Evolutionary conservation across 1,140 invertebrate genomes (phyloP), one percentile per base, ranked within the genome.

Genomic region (Dreissena rostriformis): DNA sequence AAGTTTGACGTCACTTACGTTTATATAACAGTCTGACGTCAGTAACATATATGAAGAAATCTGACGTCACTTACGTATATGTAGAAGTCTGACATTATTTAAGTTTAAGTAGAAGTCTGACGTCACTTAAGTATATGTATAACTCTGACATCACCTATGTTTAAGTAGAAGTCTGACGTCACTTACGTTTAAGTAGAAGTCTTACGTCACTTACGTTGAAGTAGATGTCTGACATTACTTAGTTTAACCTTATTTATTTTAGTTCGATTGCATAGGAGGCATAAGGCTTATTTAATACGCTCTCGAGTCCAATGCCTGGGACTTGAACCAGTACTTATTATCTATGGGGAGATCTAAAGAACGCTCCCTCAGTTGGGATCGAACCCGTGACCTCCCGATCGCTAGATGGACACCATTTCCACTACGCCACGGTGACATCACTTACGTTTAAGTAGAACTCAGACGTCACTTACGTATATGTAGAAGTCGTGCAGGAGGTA

Each of bases 391-490:
- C n/a, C n/a, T n/a, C n/a, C n/a, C n/a, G n/a, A n/a, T n/a, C n/a
- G n/a, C n/a, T n/a, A n/a, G n/a, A n/a, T n/a, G n/a, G n/a, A n/a
- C n/a, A n/a, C n/a, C n/a, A n/a, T n/a, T n/a, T n/a, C n/a, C n/a
- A n/a, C n/a, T n/a, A 39, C 39, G 39, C 8, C 39, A 39, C 39
- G 2, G 4, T 39, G 39, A 39, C 39, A 8, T 11, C 26, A 79
- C 76, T 79, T 79, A 79, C 76, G 26, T 68, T 55, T 15, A 79
- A 68, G 70, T 67, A 67, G 11, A 79, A 51, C 4, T 39, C 4
- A 5, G 39, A 39, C 39, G 2, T 39, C 39, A 39, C 39, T 39
- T 39, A 39, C 39, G 26, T 39, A 74, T 57, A 26, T n/a, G 28
- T 10, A 17, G 39, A 57, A 2, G 22, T 79, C 66, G 24, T 81